phyloP scores from a whole-genome alignment of 2,797 vertebrate genomes.

The Chaetodon trifasciatus region DNA sequence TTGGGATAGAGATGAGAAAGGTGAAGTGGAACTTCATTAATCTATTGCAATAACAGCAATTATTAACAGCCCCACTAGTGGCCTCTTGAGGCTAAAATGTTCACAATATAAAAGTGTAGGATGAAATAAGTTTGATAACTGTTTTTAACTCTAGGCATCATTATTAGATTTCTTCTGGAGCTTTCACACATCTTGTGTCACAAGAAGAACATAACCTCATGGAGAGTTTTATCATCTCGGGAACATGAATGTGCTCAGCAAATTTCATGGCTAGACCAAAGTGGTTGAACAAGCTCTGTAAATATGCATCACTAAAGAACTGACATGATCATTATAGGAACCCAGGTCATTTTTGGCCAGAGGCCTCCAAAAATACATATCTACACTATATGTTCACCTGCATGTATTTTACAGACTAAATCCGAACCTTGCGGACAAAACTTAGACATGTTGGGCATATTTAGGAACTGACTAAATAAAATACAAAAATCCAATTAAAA shows the following conservation, averaged over 20 bases:
- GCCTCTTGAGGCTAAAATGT: not conserved
- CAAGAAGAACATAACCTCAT: not conserved
- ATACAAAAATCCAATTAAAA: too few relatives aligned
- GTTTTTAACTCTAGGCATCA: not conserved
- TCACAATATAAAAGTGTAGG: not conserved
- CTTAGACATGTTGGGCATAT: too few relatives aligned
- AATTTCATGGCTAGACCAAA: not conserved
- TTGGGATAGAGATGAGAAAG: slow-evolving; percentile 7
- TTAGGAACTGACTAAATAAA: too few relatives aligned
- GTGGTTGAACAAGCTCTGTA: not conserved
- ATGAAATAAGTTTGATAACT: not conserved
- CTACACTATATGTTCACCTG: too few relatives aligned
- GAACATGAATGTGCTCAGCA: not conserved
- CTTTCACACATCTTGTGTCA: not conserved
- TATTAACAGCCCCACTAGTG: not conserved
- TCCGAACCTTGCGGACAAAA: too few relatives aligned
- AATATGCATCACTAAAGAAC: not conserved
- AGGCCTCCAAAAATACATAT: too few relatives aligned
- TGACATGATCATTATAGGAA: too few relatives aligned
- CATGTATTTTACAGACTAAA: too few relatives aligned
- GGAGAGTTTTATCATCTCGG: not conserved
- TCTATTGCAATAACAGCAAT: not conserved
- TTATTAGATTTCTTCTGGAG: not conserved
- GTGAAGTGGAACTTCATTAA: not conserved
- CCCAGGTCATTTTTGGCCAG: too few relatives aligned